These are phyloP conservation scores for Buceros bicornis DNA, from an alignment of 2,797 vertebrate genomes.

Conservation along the genomic window DNA sequence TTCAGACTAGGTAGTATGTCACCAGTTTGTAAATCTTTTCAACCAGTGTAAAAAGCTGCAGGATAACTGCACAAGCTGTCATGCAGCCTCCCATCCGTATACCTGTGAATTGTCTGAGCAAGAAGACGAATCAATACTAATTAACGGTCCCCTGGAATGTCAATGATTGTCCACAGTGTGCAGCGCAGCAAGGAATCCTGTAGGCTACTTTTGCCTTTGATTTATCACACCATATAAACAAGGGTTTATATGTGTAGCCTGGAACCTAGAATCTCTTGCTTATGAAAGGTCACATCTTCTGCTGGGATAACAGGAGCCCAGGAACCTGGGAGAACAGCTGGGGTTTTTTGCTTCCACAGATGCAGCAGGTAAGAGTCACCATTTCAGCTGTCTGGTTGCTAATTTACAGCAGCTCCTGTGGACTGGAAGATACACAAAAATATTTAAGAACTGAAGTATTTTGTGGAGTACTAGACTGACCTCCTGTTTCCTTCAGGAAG, in stretches of 20 bases:
- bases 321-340: background rate
- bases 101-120: background rate
- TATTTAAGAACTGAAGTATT: background rate
- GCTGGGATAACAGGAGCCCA: background rate
- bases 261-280: background rate
- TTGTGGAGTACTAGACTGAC: background rate
- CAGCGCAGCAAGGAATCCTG: background rate
- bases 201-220: conserved; percentile 9
- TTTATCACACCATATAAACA: background rate
- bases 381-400: background rate
- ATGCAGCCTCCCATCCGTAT: accelerated
- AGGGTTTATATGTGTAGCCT: background rate
- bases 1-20: background rate
- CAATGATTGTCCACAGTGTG: background rate
- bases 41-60: background rate
- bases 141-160: conserved; percentile 14
- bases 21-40: background rate
- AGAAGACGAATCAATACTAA: background rate
- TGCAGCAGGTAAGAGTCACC: background rate
- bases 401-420: background rate
- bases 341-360: background rate
- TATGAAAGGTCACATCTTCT: background rate
- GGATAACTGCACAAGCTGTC: background rate
- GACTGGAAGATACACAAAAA: background rate
- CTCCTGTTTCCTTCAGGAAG: background rate